Evolutionary conservation across 2,888 invertebrate species (phyloP), one percentile per base, ranked within the genome.

Genomic region (Hipparchia semele): DNA sequence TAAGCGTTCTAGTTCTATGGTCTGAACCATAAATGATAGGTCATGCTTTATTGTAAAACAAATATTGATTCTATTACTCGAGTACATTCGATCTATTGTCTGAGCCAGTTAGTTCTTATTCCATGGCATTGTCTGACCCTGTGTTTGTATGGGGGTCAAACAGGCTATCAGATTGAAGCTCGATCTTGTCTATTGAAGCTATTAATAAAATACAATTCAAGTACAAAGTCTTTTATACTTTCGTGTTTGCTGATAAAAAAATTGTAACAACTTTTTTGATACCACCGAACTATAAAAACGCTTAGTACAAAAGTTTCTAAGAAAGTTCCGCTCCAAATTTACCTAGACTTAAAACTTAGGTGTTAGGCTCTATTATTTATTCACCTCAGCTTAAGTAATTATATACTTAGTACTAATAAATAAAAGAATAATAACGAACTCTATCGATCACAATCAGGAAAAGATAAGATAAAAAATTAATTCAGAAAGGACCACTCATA

Each of bases 91-190:
- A 71, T 74, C 71, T 75, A 73, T 76, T 75, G 76, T 76, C 61
- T 73, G 68, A 53, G 71, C 71, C 54, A 69, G 70, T 67, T 76
- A 70, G 68, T 69, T 75, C 75, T 76, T 76, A 75, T 75, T 89
- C 87, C 88, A 88, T 88, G 88, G 88, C 86, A 87, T 78, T 78
- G 77, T 78, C 77, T 90, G 90, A 90, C 90, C 91, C 83, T 81
- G 77, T 80, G 81, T 84, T 83, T 82, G 81, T 83, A 80, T 78
- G 71, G 84, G 87, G 90, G 90, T 89, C 88, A 78, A 65, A 79
- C 81, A 77, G 75, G 79, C 80, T 87, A 87, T 89, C 87, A 81
- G 87, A 90, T 90, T 83, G 79, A 78, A 79, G 81, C 83, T 80
- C 83, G 86, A 87, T 87, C 88, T 84, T 83, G 83, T 80, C 82